Conservation (phyloP, 1,140 invertebrate species). For the Zaprionus capensis region DNA sequence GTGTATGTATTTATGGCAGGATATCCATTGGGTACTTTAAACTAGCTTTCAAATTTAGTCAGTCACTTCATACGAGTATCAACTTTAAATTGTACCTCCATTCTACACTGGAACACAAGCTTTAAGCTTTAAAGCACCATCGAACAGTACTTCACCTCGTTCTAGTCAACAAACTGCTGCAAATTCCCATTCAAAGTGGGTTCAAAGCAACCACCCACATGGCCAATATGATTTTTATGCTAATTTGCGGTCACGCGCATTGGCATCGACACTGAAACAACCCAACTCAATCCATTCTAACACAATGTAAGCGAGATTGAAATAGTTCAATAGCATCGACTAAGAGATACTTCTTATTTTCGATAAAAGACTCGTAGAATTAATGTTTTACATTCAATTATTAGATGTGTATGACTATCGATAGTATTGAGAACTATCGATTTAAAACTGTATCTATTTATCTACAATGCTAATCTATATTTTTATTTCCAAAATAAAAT, state of each 20-base stretch:
- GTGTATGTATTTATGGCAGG: background rate
- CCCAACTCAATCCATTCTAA: slow-evolving; percentile 37
- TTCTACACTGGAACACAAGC: background rate
- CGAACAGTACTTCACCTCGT: background rate
- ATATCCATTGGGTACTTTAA: background rate
- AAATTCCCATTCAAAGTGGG: slow-evolving; percentile 14
- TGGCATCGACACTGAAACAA: slow-evolving; percentile 53
- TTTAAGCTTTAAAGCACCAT: slow-evolving; percentile 4
- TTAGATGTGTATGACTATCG: too few species aligned
- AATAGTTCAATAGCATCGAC: background rate
- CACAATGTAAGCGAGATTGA: background rate
- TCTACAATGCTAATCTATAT: too few species aligned
- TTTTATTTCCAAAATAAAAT: too few species aligned
- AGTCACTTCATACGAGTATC: background rate
- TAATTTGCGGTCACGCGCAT: slow-evolving; percentile 78
- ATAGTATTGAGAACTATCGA: too few species aligned
- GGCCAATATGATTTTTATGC: slow-evolving; percentile 81
- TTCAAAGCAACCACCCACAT: slow-evolving; percentile 42
- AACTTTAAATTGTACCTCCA: background rate
- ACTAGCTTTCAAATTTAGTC: background rate
- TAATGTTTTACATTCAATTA: too few species aligned
- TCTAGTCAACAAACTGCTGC: background rate
- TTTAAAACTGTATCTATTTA: too few species aligned
- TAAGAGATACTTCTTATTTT: background rate
- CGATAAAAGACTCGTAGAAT: too few species aligned